phyloP scores from a whole-genome alignment of 1,140 invertebrate species.

The Listronotus bonariensis region DNA sequence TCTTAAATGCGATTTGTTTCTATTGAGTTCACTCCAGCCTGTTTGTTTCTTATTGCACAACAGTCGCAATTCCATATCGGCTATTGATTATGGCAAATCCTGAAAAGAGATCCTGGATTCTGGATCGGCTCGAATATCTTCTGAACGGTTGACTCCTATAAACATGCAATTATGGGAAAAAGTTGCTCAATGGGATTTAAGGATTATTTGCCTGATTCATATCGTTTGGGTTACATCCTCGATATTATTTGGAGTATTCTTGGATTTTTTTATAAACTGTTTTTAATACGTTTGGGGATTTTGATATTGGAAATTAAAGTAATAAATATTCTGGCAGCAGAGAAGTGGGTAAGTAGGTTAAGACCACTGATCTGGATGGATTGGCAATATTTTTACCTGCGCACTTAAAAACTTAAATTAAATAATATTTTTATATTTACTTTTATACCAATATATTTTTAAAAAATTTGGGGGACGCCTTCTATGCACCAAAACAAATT shows the following conservation, averaged over 20 bases:
- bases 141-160: constrained; percentile 27
- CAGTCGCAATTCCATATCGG: constrained; percentile 19
- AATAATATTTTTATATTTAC: too few relatives aligned
- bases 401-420: too few relatives aligned
- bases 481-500: too few relatives aligned
- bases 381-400: too few relatives aligned
- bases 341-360: too few relatives aligned
- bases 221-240: constrained; percentile 10
- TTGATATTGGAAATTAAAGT: too few relatives aligned
- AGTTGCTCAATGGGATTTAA: constrained; percentile 14
- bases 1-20: constrained; percentile 26
- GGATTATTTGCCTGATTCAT: constrained; percentile 25
- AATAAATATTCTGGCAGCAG: too few relatives aligned
- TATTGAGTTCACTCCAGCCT: constrained; percentile 21
- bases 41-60: constrained; percentile 30
- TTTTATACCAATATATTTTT: too few relatives aligned
- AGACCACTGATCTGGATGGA: too few relatives aligned
- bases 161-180: constrained; percentile 31
- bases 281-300: too few relatives aligned
- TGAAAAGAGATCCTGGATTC: constrained; percentile 1
- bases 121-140: constrained; percentile 3
- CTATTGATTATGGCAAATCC: constrained; percentile 32
- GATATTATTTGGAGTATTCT: neutral
- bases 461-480: too few relatives aligned
- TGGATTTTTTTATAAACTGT: too few relatives aligned